These are phyloP conservation scores for Agriotes lineatus DNA, from an alignment of 2,888 invertebrate genomes.

Conservation along the genomic window DNA sequence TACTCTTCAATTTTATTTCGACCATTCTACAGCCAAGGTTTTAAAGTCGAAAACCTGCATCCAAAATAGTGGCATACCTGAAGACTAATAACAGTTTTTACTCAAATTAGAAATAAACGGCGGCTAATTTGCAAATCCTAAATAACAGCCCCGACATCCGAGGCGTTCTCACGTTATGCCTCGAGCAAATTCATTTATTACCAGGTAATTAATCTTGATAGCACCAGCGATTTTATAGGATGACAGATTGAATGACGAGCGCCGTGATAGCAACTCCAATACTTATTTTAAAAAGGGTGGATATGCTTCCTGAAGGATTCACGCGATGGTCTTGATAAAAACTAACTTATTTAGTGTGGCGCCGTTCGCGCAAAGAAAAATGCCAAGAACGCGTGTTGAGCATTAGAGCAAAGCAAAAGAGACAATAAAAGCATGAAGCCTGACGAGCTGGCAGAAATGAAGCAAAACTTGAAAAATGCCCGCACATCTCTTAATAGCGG, in stretches of 20 bases:
- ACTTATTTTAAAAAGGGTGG: background rate
- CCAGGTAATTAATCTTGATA: conserved; percentile 25
- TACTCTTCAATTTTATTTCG: too few relatives aligned
- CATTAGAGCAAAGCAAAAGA: background rate
- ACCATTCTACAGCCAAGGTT: too few relatives aligned
- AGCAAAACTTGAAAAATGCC: background rate
- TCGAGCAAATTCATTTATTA: conserved; percentile 26
- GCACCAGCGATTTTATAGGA: conserved; percentile 22
- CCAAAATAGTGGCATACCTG: too few relatives aligned
- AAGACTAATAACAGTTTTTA: too few relatives aligned
- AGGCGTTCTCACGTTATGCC: conserved; percentile 25
- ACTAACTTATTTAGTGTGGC: background rate
- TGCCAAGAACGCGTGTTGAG: background rate
- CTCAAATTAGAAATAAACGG: background rate
- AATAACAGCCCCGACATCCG: conserved; percentile 2
- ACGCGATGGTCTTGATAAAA: background rate
- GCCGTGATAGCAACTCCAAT: background rate
- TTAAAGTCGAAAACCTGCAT: too few relatives aligned
- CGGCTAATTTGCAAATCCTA: conserved; percentile 1
- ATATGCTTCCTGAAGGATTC: background rate
- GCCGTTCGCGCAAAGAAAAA: background rate
- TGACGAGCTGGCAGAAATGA: background rate
- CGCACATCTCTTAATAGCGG: too few relatives aligned
- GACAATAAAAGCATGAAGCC: background rate
- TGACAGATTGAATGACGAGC: conserved; percentile 12